These are phyloP conservation scores for Sinelater perroti DNA, from an alignment of 2,888 invertebrate species.

Conservation along the genomic window DNA sequence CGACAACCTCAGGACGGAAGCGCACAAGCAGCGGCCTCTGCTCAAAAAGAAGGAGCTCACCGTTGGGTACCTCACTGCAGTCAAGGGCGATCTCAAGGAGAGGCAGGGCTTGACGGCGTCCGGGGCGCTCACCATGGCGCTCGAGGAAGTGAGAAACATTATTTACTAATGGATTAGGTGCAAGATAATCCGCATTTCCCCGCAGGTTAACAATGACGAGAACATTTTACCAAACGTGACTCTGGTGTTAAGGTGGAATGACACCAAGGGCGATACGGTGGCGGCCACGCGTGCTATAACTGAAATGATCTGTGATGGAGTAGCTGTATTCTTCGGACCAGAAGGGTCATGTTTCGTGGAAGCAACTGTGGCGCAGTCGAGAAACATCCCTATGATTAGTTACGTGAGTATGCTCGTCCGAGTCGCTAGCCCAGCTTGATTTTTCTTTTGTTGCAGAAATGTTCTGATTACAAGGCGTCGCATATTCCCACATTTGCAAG, in stretches of 20 bases:
- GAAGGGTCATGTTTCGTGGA: conserved; percentile 95
- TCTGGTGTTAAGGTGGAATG: conserved; percentile 79
- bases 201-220: conserved; percentile 76
- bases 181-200: conserved; percentile 38
- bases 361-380: conserved; percentile 91
- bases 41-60: conserved; percentile 71
- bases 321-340: conserved; percentile 93
- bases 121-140: conserved; percentile 89
- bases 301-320: conserved; percentile 90
- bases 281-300: conserved; percentile 84
- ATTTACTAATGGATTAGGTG: background rate
- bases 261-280: conserved; percentile 86
- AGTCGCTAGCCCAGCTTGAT: too few species aligned
- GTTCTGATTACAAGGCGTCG: conserved; percentile 90
- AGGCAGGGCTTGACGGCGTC: conserved; percentile 88
- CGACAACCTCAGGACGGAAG: conserved; percentile 48
- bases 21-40: conserved; percentile 62
- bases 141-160: conserved; percentile 77
- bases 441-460: conserved; percentile 77
- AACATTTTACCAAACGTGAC: conserved; percentile 77
- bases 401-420: conserved; percentile 81
- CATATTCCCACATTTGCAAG: conserved; percentile 90
- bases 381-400: conserved; percentile 96
- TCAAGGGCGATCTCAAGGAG: conserved; percentile 75
- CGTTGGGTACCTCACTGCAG: conserved; percentile 86